Evolutionary conservation across 2,113 vertebrate genomes (phyloP), one percentile per base, ranked within the genome.

Genomic region (Mixornis gularis): DNA sequence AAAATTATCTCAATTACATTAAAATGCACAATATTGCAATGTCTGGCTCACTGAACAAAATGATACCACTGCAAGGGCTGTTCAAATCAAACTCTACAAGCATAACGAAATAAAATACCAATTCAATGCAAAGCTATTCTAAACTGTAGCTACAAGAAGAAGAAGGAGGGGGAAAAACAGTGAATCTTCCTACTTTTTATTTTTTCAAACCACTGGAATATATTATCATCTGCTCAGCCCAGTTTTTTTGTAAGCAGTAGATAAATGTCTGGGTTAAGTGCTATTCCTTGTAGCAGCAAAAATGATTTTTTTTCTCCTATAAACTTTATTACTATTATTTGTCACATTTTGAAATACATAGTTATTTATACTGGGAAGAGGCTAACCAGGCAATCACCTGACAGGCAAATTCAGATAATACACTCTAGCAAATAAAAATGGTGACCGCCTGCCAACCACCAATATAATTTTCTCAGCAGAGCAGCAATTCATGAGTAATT

Each of bases 281-380:
- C 30, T 89, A 49, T 60, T 95, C 51, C 64, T 90, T 80, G 49
- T 79, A 82, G 64, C 73, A 95, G 79, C 29, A 92, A 89, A 58
- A 87, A 60, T 63, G 9, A n/a, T 59, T 62, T 84, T 79, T 68
- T 22, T 18, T 30, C 13, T 58, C 40, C n/a, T 63, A 41, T 68
- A 91, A 95, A 87, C 19, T 65, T 94, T 95, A 95, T 96, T 92
- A 56, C 73, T 87, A 66, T 93, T 95, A 95, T 96, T 96, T 95
- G 92, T 94, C 92, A 96, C 38, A 76, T 93, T 91, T 85, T 83
- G 46, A 95, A 96, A 79, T 78, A 72, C 46, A 40, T 32, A 79
- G 40, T 92, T 91, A 92, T 83, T 95, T 94, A 73, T 83, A 87
- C 12, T 80, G 22, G 55, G 41, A 96, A 95, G 59, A 36, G 52